A percentile compares a stretch with the other conserved stretches of the same genome.
Conservation (phyloP, 2,797 vertebrate genomes). For the Tapirus indicus region DNA sequence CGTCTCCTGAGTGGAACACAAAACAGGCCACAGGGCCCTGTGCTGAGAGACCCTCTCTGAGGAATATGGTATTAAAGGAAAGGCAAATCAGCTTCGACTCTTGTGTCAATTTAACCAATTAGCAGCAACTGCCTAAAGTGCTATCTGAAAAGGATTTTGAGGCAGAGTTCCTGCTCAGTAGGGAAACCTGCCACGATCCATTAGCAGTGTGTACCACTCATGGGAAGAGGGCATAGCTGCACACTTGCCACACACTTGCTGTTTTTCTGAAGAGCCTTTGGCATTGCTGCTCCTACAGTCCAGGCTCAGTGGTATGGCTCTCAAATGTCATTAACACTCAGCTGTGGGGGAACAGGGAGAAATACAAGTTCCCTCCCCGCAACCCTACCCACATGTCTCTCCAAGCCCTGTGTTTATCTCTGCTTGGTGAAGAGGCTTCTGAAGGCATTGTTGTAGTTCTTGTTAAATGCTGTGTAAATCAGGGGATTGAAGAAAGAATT, state of each 20-base stretch:
- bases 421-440: conserved; percentile 92
- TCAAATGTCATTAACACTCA: background rate
- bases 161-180: background rate
- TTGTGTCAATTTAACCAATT: background rate
- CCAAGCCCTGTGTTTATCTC: conserved; percentile 65
- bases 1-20: background rate
- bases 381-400: background rate
- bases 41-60: background rate
- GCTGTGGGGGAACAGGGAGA: too few relatives aligned
- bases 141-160: background rate
- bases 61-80: background rate
- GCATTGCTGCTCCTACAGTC: background rate
- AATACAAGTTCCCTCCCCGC: background rate
- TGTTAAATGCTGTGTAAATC: conserved; percentile 95
- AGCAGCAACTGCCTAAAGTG: background rate
- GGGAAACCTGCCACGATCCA: fast-evolving
- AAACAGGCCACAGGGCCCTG: background rate
- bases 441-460: conserved; percentile 94
- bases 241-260: fast-evolving
- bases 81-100: background rate
- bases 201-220: background rate
- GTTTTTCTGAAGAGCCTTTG: background rate
- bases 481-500: conserved; percentile 95
- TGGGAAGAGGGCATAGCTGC: fast-evolving
- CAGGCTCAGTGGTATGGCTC: background rate